Evolutionary conservation across 2,113 vertebrate genomes (phyloP).

Genomic region (Lophius piscatorius): DNA sequence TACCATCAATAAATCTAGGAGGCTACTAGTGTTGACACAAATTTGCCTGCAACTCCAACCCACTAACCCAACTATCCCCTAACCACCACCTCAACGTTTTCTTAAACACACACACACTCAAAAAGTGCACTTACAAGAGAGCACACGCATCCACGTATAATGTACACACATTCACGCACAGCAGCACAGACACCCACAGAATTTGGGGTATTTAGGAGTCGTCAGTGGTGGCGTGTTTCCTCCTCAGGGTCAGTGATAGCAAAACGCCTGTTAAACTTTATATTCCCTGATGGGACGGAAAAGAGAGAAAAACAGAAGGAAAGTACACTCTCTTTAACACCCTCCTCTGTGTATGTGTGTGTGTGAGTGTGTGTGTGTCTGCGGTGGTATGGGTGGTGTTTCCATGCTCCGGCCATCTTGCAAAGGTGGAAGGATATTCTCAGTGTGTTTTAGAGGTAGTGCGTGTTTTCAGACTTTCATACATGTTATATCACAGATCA

Average conservation of each 20-base stretch:
- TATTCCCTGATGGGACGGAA: conserved; percentile 63
- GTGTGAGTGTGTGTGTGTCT: conserved; percentile 11
- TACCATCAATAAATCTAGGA: conserved; percentile 66
- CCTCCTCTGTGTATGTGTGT: conserved; percentile 18
- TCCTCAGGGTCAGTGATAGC: conserved; percentile 65
- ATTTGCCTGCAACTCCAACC: conserved; percentile 42
- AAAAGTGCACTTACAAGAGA: background rate
- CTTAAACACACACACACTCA: conserved; percentile 11
- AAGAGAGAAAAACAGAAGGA: conserved; percentile 52
- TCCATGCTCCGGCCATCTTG: no score
- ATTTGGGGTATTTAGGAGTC: conserved; percentile 46
- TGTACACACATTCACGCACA: background rate
- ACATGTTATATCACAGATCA: no score
- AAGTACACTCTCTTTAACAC: conserved; percentile 55
- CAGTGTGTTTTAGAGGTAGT: no score
- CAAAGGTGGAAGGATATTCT: no score
- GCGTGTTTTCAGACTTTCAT: no score
- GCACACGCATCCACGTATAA: conserved; percentile 3
- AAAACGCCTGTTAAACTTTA: conserved; percentile 71
- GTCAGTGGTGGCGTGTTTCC: conserved; percentile 49
- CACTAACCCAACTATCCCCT: conserved; percentile 13
- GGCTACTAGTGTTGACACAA: conserved; percentile 66
- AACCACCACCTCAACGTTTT: conserved; percentile 27
- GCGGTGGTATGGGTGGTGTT: conserved; percentile 2
- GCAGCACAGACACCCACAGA: conserved; percentile 34